Conservation (phyloP, 2,797 vertebrate genomes). For the Sebastes itinus region DNA sequence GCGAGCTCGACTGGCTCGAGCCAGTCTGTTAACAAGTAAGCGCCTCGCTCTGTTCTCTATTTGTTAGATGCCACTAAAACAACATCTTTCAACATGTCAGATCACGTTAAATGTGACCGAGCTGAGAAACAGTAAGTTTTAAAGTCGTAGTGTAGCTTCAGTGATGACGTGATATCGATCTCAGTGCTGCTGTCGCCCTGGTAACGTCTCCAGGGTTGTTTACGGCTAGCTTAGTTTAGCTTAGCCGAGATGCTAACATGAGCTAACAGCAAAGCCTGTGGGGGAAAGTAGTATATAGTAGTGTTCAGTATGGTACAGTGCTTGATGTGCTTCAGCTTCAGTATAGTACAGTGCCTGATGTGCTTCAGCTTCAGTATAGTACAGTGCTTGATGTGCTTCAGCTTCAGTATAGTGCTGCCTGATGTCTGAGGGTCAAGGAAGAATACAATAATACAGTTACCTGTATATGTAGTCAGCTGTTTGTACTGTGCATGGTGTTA, state of each 20-base stretch:
- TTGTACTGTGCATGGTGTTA: background rate
- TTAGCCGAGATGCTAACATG: background rate
- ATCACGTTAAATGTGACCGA: background rate
- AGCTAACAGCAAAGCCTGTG: background rate
- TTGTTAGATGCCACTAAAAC: background rate
- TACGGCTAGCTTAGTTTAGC: too few relatives aligned
- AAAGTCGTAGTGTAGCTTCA: too few relatives aligned
- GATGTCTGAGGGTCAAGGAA: background rate
- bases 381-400: background rate
- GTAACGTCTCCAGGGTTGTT: background rate
- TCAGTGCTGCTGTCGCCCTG: too few relatives aligned
- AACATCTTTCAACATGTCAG: background rate
- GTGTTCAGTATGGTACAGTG: too few relatives aligned
- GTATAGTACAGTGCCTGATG: too few relatives aligned
- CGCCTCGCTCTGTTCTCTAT: rapidly evolving
- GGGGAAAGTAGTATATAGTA: background rate
- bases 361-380: too few relatives aligned
- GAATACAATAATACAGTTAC: background rate
- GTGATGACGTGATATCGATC: rapidly evolving
- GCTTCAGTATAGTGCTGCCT: background rate
- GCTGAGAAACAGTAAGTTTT: slow-evolving; percentile 28
- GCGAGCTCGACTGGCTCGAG: background rate
- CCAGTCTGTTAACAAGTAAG: slow-evolving; percentile 15
- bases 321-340: too few relatives aligned
- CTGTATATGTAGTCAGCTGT: background rate